Percentiles rank a stretch among this genome's conserved stretches.
Evolutionary conservation across 2,888 invertebrate species (phyloP).

Genomic region (Drosophila infuscata): DNA sequence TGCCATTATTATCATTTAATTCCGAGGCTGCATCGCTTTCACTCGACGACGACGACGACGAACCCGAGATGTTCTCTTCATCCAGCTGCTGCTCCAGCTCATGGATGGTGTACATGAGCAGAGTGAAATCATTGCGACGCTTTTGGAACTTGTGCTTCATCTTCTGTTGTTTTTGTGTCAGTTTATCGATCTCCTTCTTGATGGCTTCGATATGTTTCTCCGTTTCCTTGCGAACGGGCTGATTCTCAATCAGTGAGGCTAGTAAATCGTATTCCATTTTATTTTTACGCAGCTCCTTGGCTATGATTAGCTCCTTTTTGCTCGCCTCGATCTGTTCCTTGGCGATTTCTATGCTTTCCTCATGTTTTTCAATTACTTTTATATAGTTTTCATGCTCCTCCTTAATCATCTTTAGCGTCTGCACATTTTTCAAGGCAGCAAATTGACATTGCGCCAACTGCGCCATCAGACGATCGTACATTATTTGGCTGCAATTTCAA

Average conservation of each 20-base stretch:
- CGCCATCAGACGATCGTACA: conserved; percentile 92
- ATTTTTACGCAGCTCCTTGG: conserved; percentile 95
- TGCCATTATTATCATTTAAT: conserved; percentile 56
- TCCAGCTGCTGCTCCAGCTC: conserved; percentile 93
- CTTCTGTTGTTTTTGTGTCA: conserved; percentile 90
- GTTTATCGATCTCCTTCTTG: conserved; percentile 89
- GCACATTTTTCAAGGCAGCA: conserved; percentile 92
- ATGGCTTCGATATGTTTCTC: conserved; percentile 89
- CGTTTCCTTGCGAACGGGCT: conserved; percentile 94
- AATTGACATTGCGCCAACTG: conserved; percentile 95
- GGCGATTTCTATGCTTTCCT: conserved; percentile 91
- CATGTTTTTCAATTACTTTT: conserved; percentile 90
- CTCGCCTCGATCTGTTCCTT: conserved; percentile 92
- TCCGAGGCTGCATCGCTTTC: conserved; percentile 56
- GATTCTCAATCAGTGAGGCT: conserved; percentile 95
- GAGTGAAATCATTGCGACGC: conserved; percentile 95
- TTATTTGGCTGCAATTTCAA: conserved; percentile 86
- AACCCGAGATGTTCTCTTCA: conserved; percentile 87
- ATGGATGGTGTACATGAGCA: conserved; percentile 94
- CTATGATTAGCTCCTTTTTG: conserved; percentile 92
- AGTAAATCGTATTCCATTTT: conserved; percentile 96
- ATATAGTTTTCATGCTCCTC: conserved; percentile 94
- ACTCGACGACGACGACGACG: conserved; percentile 84
- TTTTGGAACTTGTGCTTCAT: conserved; percentile 92
- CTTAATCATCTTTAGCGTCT: conserved; percentile 93